Evolutionary conservation across 2,888 invertebrate species (phyloP), one percentile per base, ranked within the genome.

Genomic region (Smittia sp.): DNA sequence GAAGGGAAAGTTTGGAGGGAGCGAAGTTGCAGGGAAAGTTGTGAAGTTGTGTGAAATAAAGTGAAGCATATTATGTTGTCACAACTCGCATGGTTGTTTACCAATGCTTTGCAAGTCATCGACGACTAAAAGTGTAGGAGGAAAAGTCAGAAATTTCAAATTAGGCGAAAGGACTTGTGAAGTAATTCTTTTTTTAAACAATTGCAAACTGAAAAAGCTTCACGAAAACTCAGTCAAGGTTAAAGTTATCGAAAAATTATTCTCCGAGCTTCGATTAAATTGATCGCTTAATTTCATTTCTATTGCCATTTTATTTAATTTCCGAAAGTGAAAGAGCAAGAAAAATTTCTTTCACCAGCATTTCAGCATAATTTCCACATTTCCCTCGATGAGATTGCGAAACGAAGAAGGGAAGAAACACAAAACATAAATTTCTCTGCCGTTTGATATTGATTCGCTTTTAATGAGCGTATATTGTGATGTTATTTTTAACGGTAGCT

Each of bases 401-500:
- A 63, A 25, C 15, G 27, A 63, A 25, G n/a, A 63, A 63, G 25
- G n/a, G 22, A 67, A 66, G 66, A 32, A 66, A 38, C 66, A 66
- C 67, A 67, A 67, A 22, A 69, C 63, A 69, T 69, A 69, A 52
- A 69, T 69, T 69, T 69, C 18, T 54, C 18, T 62, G 27, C 54
- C 63, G 39, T 72, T 63, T 72, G 72, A 72, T 62, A 72, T 72
- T 72, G 72, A 72, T 72, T 62, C 72, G 38, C 72, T 72, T 72
- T 72, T 72, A 72, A 72, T 72, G 72, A 72, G 72, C 24, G 22
- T 72, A 24, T 58, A 62, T 72, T 38, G 72, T 54, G 72, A 63
- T 72, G 62, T 58, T 62, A 24, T 62, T 58, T 72, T 72, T 54
- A 69, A 69, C 69, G 69, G 69, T 69, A 69, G 69, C 52, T 69